phyloP scores from a whole-genome alignment of 2,797 vertebrate species.

The Tapirus indicus region DNA sequence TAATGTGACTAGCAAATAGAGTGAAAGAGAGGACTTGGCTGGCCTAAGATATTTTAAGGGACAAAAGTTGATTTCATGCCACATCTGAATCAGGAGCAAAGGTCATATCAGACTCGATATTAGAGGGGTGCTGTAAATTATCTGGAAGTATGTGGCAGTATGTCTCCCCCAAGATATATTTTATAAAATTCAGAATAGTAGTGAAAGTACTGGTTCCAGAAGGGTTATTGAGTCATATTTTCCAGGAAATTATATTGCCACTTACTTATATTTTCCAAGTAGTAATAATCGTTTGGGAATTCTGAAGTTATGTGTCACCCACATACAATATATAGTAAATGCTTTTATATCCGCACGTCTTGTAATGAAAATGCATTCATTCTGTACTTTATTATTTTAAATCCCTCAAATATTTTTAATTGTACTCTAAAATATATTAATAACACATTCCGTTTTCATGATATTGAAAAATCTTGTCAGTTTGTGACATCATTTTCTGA shows the following conservation, averaged over 20 bases:
- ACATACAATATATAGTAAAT: not conserved
- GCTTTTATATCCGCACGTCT: not conserved
- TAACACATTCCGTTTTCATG: not conserved
- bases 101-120: not conserved
- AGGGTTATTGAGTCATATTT: not conserved
- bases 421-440: not conserved
- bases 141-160: not conserved
- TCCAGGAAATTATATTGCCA: not conserved
- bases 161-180: not conserved
- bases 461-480: not conserved
- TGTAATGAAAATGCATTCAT: not conserved
- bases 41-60: not conserved
- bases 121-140: not conserved
- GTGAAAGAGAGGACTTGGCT: not conserved
- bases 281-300: not conserved
- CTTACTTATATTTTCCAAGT: not conserved
- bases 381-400: conserved; percentile 20
- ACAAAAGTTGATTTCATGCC: not conserved
- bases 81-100: not conserved
- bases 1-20: not conserved
- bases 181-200: conserved; percentile 6
- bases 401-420: not conserved
- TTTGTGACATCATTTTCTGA: not conserved
- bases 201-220: not conserved
- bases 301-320: not conserved